These are phyloP conservation scores for Glaucidium brasilianum DNA, from an alignment of 2,113 vertebrate genomes.

Conservation along the genomic window DNA sequence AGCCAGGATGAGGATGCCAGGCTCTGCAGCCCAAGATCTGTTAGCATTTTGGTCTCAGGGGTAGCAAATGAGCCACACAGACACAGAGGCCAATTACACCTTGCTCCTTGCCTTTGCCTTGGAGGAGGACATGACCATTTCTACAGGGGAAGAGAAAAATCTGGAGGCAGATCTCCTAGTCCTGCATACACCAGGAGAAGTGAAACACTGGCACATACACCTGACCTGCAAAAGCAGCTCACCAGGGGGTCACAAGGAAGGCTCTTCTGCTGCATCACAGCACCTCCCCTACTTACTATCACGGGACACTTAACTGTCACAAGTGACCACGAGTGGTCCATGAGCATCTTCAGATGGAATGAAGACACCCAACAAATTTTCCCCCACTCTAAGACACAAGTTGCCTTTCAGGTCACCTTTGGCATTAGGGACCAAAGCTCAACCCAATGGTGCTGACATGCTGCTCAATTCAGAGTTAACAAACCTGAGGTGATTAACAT, in stretches of 20 bases:
- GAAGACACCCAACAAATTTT: not conserved
- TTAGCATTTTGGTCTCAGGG: not conserved
- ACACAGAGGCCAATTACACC: not conserved
- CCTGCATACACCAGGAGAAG: fast-evolving
- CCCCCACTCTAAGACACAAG: not conserved
- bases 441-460: fast-evolving
- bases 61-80: not conserved
- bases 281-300: not conserved
- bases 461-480: not conserved
- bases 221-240: not conserved
- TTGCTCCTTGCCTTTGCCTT: not conserved
- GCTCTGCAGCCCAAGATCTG: not conserved
- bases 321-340: fast-evolving
- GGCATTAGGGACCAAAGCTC: not conserved
- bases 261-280: not conserved
- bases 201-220: fast-evolving
- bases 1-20: not conserved
- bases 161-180: not conserved
- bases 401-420: not conserved
- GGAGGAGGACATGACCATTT: not conserved
- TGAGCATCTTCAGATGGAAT: not conserved
- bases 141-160: not conserved
- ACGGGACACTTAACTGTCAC: not conserved
- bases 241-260: not conserved
- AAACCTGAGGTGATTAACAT: not conserved